phyloP scores from a whole-genome alignment of 2,888 invertebrate genomes.

The Theristus sp. region DNA sequence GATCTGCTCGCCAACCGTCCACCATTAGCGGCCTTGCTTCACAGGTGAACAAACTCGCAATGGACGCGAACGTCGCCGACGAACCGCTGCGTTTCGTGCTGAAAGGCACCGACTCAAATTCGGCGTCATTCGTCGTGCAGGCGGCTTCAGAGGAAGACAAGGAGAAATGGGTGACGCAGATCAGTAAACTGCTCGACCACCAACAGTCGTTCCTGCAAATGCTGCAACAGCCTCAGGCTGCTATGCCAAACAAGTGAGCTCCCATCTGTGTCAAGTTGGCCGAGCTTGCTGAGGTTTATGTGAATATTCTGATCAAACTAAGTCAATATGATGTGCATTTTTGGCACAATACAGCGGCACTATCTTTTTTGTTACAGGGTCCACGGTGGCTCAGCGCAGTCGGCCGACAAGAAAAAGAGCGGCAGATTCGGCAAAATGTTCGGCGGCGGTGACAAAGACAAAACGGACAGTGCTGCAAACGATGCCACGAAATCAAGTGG shows the following conservation, averaged over 20 bases:
- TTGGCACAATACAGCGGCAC: too few species aligned
- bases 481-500: too few species aligned
- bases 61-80: slow-evolving; percentile 40
- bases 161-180: slow-evolving; percentile 36
- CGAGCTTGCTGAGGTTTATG: too few species aligned
- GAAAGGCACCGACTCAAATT: slow-evolving; percentile 46
- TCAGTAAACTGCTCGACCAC: slow-evolving; percentile 68
- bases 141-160: slow-evolving; percentile 52
- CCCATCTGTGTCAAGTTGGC: too few species aligned
- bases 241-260: not conserved
- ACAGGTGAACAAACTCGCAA: slow-evolving; percentile 76
- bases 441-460: not conserved
- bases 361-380: not conserved
- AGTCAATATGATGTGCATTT: not conserved
- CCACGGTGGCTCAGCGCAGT: too few species aligned
- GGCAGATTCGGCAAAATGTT: not conserved
- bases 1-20: too few species aligned
- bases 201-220: slow-evolving; percentile 82
- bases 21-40: too few species aligned
- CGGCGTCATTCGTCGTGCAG: slow-evolving; percentile 57
- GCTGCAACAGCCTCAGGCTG: slow-evolving; percentile 59
- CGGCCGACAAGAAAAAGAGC: not conserved
- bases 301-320: not conserved
- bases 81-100: slow-evolving; percentile 54
- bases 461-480: too few species aligned